Evolutionary conservation across 1,140 invertebrate genomes (phyloP).

Genomic region (Cheumatopsyche charites): DNA sequence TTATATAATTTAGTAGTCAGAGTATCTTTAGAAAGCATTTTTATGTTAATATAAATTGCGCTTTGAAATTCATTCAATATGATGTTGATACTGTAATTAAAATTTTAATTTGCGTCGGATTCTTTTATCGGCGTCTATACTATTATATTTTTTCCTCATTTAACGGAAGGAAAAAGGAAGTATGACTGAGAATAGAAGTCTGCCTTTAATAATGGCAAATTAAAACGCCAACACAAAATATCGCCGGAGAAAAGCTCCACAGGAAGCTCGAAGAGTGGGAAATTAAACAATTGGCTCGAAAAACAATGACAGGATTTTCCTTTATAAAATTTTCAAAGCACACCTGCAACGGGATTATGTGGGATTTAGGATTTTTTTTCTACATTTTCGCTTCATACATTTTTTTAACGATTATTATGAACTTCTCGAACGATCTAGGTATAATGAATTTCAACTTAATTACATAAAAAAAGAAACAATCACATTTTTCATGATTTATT

Average conservation of each 20-base stretch:
- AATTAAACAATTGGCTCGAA: constrained; percentile 41
- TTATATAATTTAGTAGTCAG: too few relatives aligned
- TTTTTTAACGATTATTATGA: too few relatives aligned
- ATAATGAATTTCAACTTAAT: too few relatives aligned
- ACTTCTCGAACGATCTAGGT: too few relatives aligned
- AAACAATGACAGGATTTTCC: constrained; percentile 32
- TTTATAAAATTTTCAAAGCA: constrained; percentile 13
- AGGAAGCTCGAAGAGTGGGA: constrained; percentile 18
- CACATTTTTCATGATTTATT: constrained; percentile 19
- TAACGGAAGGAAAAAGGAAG: constrained; percentile 32
- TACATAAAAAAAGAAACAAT: too few relatives aligned
- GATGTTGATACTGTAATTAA: too few relatives aligned
- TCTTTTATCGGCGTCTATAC: background rate
- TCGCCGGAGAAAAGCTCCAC: constrained; percentile 5
- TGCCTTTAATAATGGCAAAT: constrained; percentile 39
- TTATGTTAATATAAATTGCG: too few relatives aligned
- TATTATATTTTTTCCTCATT: constrained; percentile 6
- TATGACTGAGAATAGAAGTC: constrained; percentile 22
- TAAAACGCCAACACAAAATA: constrained; percentile 32
- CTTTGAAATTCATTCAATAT: too few relatives aligned
- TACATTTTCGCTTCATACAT: too few relatives aligned
- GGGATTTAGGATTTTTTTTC: background rate
- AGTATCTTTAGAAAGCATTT: too few relatives aligned
- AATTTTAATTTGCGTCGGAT: background rate
- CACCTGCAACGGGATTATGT: constrained; percentile 4